phyloP scores from a whole-genome alignment of 2,888 invertebrate genomes.

The Nemotelus nigrinus region DNA sequence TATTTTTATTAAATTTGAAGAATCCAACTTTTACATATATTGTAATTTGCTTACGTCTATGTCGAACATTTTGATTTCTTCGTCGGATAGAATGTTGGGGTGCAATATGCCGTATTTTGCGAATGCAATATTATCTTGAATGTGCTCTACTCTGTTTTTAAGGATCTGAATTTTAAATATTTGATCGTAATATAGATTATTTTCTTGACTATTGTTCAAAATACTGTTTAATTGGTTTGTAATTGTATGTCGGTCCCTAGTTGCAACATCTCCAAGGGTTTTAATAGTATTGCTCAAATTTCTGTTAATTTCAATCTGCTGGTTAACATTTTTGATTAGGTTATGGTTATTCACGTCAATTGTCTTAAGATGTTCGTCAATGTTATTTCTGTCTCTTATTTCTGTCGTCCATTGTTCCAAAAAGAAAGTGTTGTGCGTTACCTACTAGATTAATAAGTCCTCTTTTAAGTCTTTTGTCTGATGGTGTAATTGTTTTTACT shows the following conservation, averaged over 20 bases:
- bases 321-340: constrained; percentile 21
- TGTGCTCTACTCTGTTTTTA: not conserved
- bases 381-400: constrained; percentile 37
- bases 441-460: too few relatives aligned
- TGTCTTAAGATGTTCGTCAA: not conserved
- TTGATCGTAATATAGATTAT: not conserved
- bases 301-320: constrained; percentile 44
- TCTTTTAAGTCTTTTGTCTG: too few relatives aligned
- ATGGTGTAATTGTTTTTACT: not conserved
- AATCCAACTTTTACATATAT: constrained; percentile 15
- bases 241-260: too few relatives aligned
- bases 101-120: not conserved
- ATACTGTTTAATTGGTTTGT: too few relatives aligned
- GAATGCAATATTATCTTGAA: too few relatives aligned
- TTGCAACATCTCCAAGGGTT: too few relatives aligned
- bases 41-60: constrained; percentile 6
- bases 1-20: constrained; percentile 1
- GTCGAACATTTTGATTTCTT: constrained; percentile 4
- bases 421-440: too few relatives aligned
- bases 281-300: not conserved
- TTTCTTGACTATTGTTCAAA: too few relatives aligned
- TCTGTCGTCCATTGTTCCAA: not conserved
- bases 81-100: constrained; percentile 2
- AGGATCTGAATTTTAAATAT: constrained; percentile 8
- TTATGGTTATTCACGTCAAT: too few relatives aligned